Evolutionary conservation across 1,140 invertebrate species (phyloP).

Genomic region (Caenorhabditis inopinata): DNA sequence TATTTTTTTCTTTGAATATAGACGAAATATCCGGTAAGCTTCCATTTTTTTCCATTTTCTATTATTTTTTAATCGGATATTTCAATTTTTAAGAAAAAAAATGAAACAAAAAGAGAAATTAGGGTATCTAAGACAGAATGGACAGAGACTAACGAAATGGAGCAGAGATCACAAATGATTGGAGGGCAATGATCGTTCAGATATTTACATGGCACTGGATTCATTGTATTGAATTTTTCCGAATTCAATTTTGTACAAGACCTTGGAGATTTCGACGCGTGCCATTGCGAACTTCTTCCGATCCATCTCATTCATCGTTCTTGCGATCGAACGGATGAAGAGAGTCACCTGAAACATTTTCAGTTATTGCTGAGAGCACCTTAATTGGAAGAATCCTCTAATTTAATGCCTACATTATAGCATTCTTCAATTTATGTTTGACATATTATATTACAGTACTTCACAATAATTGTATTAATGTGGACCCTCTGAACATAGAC

Average conservation of each 20-base stretch:
- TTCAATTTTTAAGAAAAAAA: too few relatives aligned
- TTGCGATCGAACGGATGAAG: background rate
- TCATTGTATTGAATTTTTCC: background rate
- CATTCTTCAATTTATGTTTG: too few relatives aligned
- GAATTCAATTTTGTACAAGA: conserved; percentile 13
- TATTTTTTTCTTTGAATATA: too few relatives aligned
- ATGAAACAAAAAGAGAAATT: background rate
- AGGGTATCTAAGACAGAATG: background rate
- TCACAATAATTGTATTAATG: too few relatives aligned
- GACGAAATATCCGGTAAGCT: too few relatives aligned
- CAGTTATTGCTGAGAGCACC: too few relatives aligned
- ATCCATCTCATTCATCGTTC: conserved; percentile 3
- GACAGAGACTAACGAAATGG: background rate
- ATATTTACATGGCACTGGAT: background rate
- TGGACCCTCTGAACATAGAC: too few relatives aligned
- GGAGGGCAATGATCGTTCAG: background rate
- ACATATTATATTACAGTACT: too few relatives aligned
- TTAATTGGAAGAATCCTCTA: too few relatives aligned
- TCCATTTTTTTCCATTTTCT: too few relatives aligned
- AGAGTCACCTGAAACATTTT: conserved; percentile 14
- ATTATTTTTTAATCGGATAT: too few relatives aligned
- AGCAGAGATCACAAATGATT: background rate
- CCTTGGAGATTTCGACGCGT: conserved; percentile 30
- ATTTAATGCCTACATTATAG: too few relatives aligned
- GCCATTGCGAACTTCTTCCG: conserved; percentile 19